Conservation (phyloP, 2,113 vertebrate genomes). For the Atlantisia rogersi region DNA sequence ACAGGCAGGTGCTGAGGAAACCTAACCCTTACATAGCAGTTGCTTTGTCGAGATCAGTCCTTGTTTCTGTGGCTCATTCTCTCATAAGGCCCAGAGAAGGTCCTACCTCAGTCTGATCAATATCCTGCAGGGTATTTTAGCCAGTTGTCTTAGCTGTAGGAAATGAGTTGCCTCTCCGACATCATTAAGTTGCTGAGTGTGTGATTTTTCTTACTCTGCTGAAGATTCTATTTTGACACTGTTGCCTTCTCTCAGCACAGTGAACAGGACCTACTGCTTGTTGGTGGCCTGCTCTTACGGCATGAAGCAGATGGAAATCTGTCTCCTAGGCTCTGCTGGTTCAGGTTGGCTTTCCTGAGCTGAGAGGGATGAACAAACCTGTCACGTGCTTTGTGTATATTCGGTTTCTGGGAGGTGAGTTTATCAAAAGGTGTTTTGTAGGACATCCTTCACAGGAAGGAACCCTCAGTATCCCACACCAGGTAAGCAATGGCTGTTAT, state of each 20-base stretch:
- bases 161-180: not conserved
- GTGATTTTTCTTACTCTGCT: not conserved
- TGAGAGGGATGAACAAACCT: not conserved
- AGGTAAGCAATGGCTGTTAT: not conserved
- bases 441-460: not conserved
- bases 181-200: not conserved
- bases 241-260: not conserved
- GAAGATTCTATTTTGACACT: not conserved
- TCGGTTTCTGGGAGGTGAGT: not conserved
- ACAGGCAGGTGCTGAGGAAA: not conserved
- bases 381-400: not conserved
- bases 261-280: not conserved
- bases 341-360: not conserved
- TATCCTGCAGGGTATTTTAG: not conserved
- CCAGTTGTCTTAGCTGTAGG: not conserved
- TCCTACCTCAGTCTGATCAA: not conserved
- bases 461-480: not conserved
- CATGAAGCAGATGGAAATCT: not conserved
- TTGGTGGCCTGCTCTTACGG: not conserved
- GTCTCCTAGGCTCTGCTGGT: not conserved
- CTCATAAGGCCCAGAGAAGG: not conserved
- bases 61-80: not conserved
- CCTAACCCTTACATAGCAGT: not conserved
- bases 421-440: not conserved
- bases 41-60: not conserved